A percentile compares a stretch with the other conserved stretches of the same genome.
Conservation (phyloP, 2,888 invertebrate species). For the Drosophila fulvimacula region DNA sequence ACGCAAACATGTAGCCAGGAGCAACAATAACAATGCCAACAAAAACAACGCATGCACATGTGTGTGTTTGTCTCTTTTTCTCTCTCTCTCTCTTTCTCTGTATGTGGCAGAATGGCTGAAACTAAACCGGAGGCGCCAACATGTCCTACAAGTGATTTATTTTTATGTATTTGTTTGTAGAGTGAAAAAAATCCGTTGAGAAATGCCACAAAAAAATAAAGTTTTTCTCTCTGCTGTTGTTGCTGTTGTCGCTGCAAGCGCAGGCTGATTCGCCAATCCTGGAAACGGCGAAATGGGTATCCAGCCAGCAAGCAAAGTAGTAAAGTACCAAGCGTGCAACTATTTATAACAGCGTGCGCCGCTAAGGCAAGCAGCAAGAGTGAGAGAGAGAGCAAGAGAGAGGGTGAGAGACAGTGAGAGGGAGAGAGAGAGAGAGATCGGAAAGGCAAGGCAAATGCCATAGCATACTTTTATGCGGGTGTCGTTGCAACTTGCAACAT, state of each 20-base stretch:
- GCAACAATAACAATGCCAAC: constrained; percentile 43
- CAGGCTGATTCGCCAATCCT: constrained; percentile 40
- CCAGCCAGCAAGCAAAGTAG: constrained; percentile 43
- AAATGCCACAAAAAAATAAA: constrained; percentile 74
- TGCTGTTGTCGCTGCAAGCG: constrained; percentile 40
- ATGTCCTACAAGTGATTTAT: constrained; percentile 84
- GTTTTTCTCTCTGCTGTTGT: constrained; percentile 15
- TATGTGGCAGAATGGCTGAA: constrained; percentile 51
- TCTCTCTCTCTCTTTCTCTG: constrained; percentile 7
- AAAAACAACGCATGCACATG: constrained; percentile 23
- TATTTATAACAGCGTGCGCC: constrained; percentile 66
- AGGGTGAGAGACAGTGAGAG: not conserved
- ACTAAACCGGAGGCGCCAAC: constrained; percentile 83
- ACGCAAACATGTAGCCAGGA: constrained; percentile 63
- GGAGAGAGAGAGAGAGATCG: too few relatives aligned
- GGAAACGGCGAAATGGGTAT: constrained; percentile 26
- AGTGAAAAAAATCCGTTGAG: constrained; percentile 48
- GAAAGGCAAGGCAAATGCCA: constrained; percentile 25
- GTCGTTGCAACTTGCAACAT: constrained; percentile 68
- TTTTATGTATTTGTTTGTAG: constrained; percentile 81
- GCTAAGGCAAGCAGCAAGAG: constrained; percentile 40
- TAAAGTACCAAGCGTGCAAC: constrained; percentile 67
- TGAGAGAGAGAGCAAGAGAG: not conserved
- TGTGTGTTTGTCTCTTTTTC: constrained; percentile 5
- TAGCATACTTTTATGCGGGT: constrained; percentile 73